Percentiles rank a stretch among this genome's conserved stretches.
Conservation (phyloP, 2,888 invertebrate genomes). For the Pseudoips prasinana region DNA sequence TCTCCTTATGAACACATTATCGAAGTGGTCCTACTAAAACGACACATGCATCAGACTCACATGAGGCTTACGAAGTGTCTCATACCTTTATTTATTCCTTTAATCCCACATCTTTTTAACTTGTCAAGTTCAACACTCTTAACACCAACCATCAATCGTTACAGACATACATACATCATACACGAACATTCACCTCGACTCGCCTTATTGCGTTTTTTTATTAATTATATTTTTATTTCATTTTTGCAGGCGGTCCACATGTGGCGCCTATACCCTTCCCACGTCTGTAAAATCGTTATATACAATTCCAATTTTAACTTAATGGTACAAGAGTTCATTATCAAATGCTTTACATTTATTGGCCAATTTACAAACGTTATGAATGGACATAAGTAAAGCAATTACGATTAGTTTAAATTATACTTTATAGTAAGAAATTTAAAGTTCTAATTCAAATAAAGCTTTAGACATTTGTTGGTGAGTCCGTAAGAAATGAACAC, state of each 20-base stretch:
- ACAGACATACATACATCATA: constrained; percentile 23
- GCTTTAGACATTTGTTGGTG: constrained; percentile 15
- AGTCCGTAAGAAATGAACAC: constrained; percentile 55
- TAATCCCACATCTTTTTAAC: too few relatives aligned
- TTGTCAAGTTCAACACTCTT: not conserved
- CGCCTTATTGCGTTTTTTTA: constrained; percentile 44
- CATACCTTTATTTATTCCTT: too few relatives aligned
- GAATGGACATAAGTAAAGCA: constrained; percentile 8
- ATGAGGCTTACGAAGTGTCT: too few relatives aligned
- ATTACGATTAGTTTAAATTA: too few relatives aligned
- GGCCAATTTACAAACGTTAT: not conserved
- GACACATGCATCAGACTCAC: too few relatives aligned
- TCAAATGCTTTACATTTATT: not conserved
- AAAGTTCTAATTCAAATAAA: constrained; percentile 14
- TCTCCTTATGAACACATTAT: too few relatives aligned
- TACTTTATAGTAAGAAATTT: constrained; percentile 12
- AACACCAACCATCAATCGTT: constrained; percentile 31
- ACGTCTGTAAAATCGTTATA: constrained; percentile 32
- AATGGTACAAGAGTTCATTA: constrained; percentile 2
- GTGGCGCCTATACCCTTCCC: constrained; percentile 65
- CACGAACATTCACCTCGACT: constrained; percentile 55
- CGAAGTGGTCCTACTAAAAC: too few relatives aligned
- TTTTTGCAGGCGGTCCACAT: constrained; percentile 63
- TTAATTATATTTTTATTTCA: constrained; percentile 52
- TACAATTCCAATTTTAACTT: constrained; percentile 17